phyloP scores from a whole-genome alignment of 2,113 vertebrate genomes.

The Anhinga anhinga region DNA sequence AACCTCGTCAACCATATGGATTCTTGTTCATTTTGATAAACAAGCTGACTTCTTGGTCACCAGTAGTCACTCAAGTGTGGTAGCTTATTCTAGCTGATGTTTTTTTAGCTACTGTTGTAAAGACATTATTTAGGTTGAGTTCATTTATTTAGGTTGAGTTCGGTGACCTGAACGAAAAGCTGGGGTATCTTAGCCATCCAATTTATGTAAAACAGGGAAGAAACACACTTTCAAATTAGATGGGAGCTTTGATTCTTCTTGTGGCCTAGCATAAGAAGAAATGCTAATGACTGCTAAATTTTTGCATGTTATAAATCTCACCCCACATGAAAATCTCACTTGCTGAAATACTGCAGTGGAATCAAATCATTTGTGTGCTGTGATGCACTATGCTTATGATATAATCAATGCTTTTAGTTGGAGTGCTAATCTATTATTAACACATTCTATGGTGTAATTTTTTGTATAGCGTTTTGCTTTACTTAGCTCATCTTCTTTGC shows the following conservation, averaged over 20 bases:
- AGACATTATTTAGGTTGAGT: neutral
- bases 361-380: neutral
- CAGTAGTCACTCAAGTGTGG: neutral
- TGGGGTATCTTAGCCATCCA: neutral
- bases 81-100: neutral
- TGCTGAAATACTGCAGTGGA: neutral
- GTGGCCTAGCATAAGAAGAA: neutral
- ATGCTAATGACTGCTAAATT: rapidly evolving
- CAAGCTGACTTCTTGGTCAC: neutral
- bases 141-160: neutral
- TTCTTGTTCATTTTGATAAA: neutral
- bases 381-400: neutral
- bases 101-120: neutral
- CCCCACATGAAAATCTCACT: neutral
- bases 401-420: neutral
- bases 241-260: neutral
- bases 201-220: neutral
- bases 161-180: neutral
- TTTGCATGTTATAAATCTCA: neutral
- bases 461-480: neutral
- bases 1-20: neutral
- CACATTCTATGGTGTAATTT: neutral
- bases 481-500: constrained; percentile 51
- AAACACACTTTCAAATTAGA: neutral
- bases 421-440: neutral